Evolutionary conservation across 2,888 invertebrate genomes (phyloP), one percentile per base, ranked within the genome.

Genomic region (Homarus gammarus): DNA sequence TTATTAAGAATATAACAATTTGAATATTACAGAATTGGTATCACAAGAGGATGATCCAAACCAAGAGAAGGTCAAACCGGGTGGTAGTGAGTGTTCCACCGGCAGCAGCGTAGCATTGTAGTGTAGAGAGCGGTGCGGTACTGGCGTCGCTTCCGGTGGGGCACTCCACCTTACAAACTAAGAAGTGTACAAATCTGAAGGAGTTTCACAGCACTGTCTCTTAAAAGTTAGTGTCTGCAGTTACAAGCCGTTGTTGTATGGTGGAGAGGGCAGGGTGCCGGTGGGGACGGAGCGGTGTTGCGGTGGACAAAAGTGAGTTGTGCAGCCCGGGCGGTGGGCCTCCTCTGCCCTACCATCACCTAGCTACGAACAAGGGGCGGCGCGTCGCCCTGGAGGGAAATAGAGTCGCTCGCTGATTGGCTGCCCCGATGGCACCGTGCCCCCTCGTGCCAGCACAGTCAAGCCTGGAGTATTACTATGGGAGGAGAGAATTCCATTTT

Each of bases 1-100:
- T 83, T 89, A 89, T 89, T 84, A 89, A 89, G 88, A 89, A 89
- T 89, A 84, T 89, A 89, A 89, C 88, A 89, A 79, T 89, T 83
- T 89, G 88, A 89, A 89, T 83, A 89, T 89, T 89, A 89, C 88
- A 89, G 75, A 89, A 89, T 77, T 89, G 88, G 68, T 89, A 84
- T 89, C 88, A 89, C 84, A 89, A 78, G 83, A 84, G 64, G 70
- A 83, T 83, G 33, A 68, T 83, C 36, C n/a, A 38, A 75, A 75
- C 75, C n/a, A 44, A 75, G 49, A 8, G 73, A 73, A 73, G 27
- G 75, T 44, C 49, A 79, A 83, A 64, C 82, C 27, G 70, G 56
- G 78, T 79, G 82, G n/a, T 64, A 31, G 15, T 44, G 70, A n/a
- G 82, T 83, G 82, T 49, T 49, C 70, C 70, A 70, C 27, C 82